Conservation (phyloP, 2,888 invertebrate species). For the Acanthosepion pharaonis region DNA sequence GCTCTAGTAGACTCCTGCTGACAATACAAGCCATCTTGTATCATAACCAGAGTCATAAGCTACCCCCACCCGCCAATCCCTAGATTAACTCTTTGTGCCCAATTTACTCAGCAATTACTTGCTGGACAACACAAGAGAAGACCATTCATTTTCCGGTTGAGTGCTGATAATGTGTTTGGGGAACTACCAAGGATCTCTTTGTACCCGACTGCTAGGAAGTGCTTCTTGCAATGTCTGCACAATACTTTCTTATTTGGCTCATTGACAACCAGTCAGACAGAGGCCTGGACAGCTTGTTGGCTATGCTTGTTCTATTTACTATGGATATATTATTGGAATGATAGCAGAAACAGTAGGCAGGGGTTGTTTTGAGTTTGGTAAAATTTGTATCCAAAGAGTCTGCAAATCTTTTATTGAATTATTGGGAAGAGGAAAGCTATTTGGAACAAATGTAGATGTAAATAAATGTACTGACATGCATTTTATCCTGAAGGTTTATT, state of each 20-base stretch:
- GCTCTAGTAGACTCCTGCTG: background rate
- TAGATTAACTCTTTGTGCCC: background rate
- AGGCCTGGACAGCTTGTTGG: background rate
- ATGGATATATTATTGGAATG: background rate
- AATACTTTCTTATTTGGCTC: background rate
- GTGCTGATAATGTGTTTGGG: slow-evolving; percentile 33
- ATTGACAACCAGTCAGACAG: background rate
- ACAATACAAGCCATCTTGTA: background rate
- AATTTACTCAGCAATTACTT: background rate
- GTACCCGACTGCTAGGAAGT: background rate
- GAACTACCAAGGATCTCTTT: background rate
- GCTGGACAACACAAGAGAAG: background rate
- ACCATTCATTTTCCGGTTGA: background rate
- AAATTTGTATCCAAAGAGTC: background rate
- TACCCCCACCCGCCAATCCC: background rate
- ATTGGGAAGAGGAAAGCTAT: slow-evolving; percentile 15
- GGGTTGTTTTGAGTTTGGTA: slow-evolving; percentile 33
- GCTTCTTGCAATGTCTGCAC: background rate
- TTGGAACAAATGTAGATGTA: background rate
- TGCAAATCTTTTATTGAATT: background rate
- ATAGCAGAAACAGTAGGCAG: background rate
- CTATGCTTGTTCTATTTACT: background rate
- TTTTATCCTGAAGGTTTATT: background rate
- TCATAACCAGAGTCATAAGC: background rate
- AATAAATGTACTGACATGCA: background rate